Base-by-base conservation (phyloP, 2,888 invertebrate genomes). In the Aleiodes testaceus region DNA sequence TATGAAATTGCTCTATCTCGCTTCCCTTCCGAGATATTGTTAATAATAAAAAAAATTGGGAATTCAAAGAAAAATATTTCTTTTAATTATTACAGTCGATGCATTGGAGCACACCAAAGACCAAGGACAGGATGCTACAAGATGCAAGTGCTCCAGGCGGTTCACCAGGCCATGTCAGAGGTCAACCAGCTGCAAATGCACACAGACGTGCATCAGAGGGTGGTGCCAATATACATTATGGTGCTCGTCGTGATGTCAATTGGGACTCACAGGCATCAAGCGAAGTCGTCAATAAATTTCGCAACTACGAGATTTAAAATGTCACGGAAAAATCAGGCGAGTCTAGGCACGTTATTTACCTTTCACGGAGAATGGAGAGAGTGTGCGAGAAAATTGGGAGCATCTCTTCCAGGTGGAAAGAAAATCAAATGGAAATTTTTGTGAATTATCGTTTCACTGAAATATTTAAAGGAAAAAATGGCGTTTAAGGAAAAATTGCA, bases 101-200 rank as follows among this genome's bases (percentile, higher is more conserved):
- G 95, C 97, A 97, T 86, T 97, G 97, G 97, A 92, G 93, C 75
- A 94, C 93, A 74, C 94, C 95, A 47, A 96, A 95, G 87, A 95
- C 95, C 79, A 95, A 96, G 88, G 95, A 96, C 81, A 93, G 96
- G 78, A 97, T 96, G 96, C 85, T 95, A 83, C 90, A 90, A 70
- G 92, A 91, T 72, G 86, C 89, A 0, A 88, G 84, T 26, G 87
- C 81, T 11, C 83, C 86, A 11, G 90, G 89, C n/a, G 84, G 82
- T 63, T 90, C 90, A 1, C 88, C 89, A 7, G 90, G 91, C 26
- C 91, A 93, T 85, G 77, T 91, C 82, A 88, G 88, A 66, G 90
- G 90, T 14, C 89, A 90, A 4, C 89, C 90, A 70, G 90, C 91
- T 22, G 89, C 90, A 12, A 87, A 86, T 69, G 87, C 87, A 22